Percentiles rank a stretch among this genome's conserved stretches.
Conservation (phyloP, 2,113 vertebrate genomes). For the Scortum barcoo region DNA sequence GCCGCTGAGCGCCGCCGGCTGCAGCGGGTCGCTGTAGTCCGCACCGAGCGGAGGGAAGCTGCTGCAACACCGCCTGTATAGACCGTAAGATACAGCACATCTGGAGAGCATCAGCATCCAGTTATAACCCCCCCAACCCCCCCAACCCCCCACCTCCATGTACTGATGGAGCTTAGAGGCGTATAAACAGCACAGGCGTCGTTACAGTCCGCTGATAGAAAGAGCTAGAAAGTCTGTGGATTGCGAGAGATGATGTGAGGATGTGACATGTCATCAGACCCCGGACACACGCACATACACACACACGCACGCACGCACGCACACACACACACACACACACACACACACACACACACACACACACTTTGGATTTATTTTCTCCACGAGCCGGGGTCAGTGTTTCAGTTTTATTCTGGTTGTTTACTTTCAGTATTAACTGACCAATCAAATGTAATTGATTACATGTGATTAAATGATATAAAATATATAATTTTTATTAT, state of each 20-base stretch:
- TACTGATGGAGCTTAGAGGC: slow-evolving; percentile 18
- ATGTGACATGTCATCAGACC: slow-evolving; percentile 22
- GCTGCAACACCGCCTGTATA: slow-evolving; percentile 58
- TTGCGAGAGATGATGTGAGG: slow-evolving; percentile 24
- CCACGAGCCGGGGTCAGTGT: slow-evolving; percentile 32
- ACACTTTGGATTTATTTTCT: slow-evolving; percentile 18
- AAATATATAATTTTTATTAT: too few species aligned
- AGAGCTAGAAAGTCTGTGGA: background rate
- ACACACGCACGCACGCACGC: background rate
- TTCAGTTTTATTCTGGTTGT: slow-evolving; percentile 5
- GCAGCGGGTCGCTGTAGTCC: slow-evolving; percentile 71
- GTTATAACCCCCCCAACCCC: background rate
- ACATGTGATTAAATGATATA: too few species aligned
- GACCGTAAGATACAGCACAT: slow-evolving; percentile 73
- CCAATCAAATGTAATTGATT: background rate
- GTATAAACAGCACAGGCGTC: slow-evolving; percentile 21
- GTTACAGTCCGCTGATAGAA: slow-evolving; percentile 12
- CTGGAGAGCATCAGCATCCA: slow-evolving; percentile 47
- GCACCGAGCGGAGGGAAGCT: slow-evolving; percentile 51
- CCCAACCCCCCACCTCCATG: background rate
- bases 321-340: background rate
- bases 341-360: background rate
- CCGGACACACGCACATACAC: background rate
- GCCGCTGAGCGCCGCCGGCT: slow-evolving; percentile 64
- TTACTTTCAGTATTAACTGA: background rate